These are phyloP conservation scores for Rambutsinella grinnellia DNA, from an alignment of 2,888 invertebrate species.

Conservation along the genomic window DNA sequence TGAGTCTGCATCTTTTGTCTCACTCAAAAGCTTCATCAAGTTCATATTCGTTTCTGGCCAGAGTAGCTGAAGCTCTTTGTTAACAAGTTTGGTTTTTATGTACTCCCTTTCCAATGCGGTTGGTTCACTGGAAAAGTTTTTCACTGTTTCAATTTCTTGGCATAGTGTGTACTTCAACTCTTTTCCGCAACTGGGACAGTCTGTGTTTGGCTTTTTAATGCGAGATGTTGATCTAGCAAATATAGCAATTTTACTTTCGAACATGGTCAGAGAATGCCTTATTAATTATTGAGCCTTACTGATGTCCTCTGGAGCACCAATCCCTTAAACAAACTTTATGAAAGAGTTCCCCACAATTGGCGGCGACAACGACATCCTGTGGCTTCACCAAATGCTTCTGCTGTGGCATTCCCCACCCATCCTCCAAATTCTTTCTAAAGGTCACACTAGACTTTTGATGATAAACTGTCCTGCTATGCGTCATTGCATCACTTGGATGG, in stretches of 20 bases:
- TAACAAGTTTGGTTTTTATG: neutral
- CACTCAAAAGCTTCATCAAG: slow-evolving; percentile 4
- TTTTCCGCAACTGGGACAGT: slow-evolving; percentile 21
- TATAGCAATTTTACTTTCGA: too few relatives aligned
- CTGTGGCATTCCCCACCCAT: slow-evolving; percentile 13
- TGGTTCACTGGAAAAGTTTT: neutral
- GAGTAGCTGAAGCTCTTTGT: slow-evolving; percentile 20
- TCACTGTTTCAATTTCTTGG: slow-evolving; percentile 16
- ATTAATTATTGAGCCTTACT: neutral
- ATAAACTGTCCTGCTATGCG: slow-evolving; percentile 4
- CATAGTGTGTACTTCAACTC: slow-evolving; percentile 7
- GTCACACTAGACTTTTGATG: neutral
- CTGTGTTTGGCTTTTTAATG: too few relatives aligned
- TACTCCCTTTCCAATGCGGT: neutral
- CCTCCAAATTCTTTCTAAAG: slow-evolving; percentile 15
- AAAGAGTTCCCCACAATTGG: slow-evolving; percentile 40
- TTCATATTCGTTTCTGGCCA: slow-evolving; percentile 25
- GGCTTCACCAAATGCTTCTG: neutral
- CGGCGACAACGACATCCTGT: slow-evolving; percentile 22
- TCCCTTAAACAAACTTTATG: slow-evolving; percentile 31
- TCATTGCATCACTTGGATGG: slow-evolving; percentile 9
- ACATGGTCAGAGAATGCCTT: too few relatives aligned
- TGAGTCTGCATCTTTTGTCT: slow-evolving; percentile 8
- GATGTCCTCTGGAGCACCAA: slow-evolving; percentile 15
- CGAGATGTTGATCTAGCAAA: too few relatives aligned